These are phyloP conservation scores for Turritopsis dohrnii DNA, from an alignment of 30 jellyfish, hydroid and myxozoan species.

Conservation along the genomic window DNA sequence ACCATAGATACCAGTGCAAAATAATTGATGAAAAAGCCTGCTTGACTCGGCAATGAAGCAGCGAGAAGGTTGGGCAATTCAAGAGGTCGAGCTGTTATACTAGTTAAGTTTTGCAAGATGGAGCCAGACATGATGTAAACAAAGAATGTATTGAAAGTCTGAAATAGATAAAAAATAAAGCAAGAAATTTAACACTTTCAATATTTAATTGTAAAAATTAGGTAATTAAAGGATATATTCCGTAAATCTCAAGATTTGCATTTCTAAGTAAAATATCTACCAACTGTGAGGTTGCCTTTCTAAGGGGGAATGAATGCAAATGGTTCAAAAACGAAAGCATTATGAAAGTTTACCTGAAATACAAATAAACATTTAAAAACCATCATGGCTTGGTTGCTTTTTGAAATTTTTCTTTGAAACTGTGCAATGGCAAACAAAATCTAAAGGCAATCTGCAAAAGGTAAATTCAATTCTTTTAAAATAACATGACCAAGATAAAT, in stretches of 20 bases:
- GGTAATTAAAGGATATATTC: too few relatives aligned
- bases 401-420: slow-evolving; percentile 60
- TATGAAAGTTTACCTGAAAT: slow-evolving; percentile 20
- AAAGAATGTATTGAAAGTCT: slow-evolving; percentile 88
- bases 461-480: background rate
- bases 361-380: slow-evolving; percentile 57
- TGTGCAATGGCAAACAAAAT: slow-evolving; percentile 46
- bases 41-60: slow-evolving; percentile 74
- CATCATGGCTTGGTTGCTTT: slow-evolving; percentile 30
- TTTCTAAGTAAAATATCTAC: too few relatives aligned
- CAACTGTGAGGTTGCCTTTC: too few relatives aligned
- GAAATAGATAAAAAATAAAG: slow-evolving; percentile 2
- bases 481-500: background rate
- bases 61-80: slow-evolving; percentile 65
- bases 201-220: too few relatives aligned
- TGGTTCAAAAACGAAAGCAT: too few relatives aligned
- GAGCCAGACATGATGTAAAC: slow-evolving; percentile 85
- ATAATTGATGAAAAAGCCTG: slow-evolving; percentile 69
- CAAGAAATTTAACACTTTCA: too few relatives aligned
- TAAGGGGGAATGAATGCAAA: too few relatives aligned
- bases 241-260: too few relatives aligned
- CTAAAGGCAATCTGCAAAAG: slow-evolving; percentile 25
- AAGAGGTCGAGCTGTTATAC: slow-evolving; percentile 47
- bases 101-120: slow-evolving; percentile 41
- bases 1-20: slow-evolving; percentile 61